phyloP scores from a whole-genome alignment of 2,888 invertebrate genomes.

The Hydrotaea cyrtoneurina region DNA sequence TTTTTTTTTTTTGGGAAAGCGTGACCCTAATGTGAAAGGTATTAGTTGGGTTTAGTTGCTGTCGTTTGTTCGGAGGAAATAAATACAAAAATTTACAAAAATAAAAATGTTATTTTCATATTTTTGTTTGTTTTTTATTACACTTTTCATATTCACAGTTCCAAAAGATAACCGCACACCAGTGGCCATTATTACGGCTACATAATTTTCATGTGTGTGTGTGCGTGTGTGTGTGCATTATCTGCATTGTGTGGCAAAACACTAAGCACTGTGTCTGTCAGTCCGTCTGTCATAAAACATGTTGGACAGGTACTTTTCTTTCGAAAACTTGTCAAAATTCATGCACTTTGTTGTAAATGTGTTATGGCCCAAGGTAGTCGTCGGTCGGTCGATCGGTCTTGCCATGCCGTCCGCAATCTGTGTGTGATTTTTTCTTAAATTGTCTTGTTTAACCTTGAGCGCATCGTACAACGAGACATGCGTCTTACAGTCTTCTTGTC shows the following conservation, averaged over 20 bases:
- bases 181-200: constrained; percentile 7
- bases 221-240: neutral
- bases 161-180: constrained; percentile 28
- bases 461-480: neutral
- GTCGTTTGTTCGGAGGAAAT: neutral
- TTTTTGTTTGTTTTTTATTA: neutral
- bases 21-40: constrained; percentile 18
- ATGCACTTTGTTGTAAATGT: neutral
- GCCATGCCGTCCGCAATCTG: neutral
- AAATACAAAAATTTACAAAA: neutral
- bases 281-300: constrained; percentile 8
- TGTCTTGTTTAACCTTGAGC: neutral
- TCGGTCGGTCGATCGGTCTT: neutral
- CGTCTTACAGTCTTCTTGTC: no score
- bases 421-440: constrained; percentile 10
- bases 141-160: neutral
- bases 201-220: neutral
- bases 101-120: neutral
- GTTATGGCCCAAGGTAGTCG: constrained; percentile 20
- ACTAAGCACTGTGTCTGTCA: neutral
- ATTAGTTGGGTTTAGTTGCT: neutral
- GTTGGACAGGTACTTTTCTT: constrained; percentile 27
- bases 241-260: neutral
- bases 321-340: constrained; percentile 24
- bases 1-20: constrained; percentile 9